Conservation (phyloP, 2,888 invertebrate species). For the Lacanobia oleracea region DNA sequence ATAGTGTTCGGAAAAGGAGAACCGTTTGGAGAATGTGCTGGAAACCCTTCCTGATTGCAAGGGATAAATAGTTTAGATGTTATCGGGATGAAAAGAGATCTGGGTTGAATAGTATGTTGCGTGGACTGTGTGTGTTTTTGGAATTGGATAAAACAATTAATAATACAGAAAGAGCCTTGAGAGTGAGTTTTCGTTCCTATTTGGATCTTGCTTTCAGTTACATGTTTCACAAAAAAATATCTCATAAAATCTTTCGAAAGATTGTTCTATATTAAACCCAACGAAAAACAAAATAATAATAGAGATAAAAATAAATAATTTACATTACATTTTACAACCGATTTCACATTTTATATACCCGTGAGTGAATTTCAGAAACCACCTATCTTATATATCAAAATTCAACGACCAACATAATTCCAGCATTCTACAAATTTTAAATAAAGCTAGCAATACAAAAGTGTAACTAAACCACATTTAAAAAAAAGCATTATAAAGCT, state of each 20-base stretch:
- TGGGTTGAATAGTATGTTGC: not conserved
- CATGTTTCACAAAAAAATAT: not conserved
- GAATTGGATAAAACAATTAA: too few species aligned
- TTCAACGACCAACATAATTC: not conserved
- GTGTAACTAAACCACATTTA: slow-evolving; percentile 32
- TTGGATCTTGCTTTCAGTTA: too few species aligned
- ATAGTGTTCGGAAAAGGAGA: slow-evolving; percentile 22
- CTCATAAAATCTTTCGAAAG: too few species aligned
- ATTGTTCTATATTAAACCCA: too few species aligned
- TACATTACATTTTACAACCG: too few species aligned
- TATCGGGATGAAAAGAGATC: slow-evolving; percentile 12
- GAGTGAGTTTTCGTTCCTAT: not conserved
- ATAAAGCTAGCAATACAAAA: slow-evolving; percentile 44
- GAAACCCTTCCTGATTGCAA: slow-evolving; percentile 19
- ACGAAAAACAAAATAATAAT: too few species aligned
- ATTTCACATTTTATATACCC: too few species aligned
- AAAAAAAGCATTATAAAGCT: slow-evolving; percentile 42
- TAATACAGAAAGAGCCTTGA: not conserved
- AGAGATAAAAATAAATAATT: too few species aligned
- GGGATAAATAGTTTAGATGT: slow-evolving; percentile 26
- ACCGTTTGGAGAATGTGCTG: slow-evolving; percentile 28
- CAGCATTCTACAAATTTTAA: slow-evolving; percentile 34
- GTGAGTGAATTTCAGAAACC: too few species aligned
- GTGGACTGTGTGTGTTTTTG: not conserved
- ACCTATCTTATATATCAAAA: too few species aligned